Evolutionary conservation across 2,113 vertebrate species (phyloP).

Genomic region (Myrmophylax atrothorax): DNA sequence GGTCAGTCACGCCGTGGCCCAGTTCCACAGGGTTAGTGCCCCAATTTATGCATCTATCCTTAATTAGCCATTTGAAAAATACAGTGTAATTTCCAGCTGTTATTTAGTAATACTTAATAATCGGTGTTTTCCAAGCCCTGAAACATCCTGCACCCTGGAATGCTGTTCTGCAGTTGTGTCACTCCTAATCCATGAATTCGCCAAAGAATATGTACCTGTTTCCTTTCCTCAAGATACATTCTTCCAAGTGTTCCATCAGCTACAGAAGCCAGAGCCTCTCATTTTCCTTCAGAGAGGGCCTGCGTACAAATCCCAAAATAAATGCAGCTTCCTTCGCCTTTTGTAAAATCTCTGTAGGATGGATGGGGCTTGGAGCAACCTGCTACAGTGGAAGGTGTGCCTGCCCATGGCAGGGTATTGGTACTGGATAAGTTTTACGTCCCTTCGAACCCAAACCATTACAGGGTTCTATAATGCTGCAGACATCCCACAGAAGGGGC

Average conservation of each 20-base stretch:
- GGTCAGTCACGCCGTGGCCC: background rate
- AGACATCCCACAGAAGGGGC: background rate
- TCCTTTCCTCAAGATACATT: background rate
- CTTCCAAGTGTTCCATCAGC: background rate
- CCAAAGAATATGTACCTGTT: background rate
- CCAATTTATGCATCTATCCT: slow-evolving; percentile 55
- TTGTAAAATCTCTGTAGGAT: background rate
- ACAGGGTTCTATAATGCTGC: background rate
- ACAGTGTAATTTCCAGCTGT: slow-evolving; percentile 40
- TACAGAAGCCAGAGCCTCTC: background rate
- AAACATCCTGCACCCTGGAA: slow-evolving; percentile 61
- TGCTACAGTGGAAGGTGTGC: background rate
- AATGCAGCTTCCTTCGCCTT: background rate
- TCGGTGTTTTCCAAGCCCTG: slow-evolving; percentile 61
- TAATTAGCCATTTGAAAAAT: slow-evolving; percentile 62
- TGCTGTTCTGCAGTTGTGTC: slow-evolving; percentile 49
- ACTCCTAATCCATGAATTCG: background rate
- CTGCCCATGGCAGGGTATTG: background rate
- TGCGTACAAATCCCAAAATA: fast-evolving
- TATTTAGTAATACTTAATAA: slow-evolving; percentile 63
- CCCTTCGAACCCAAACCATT: background rate
- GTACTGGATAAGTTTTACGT: background rate
- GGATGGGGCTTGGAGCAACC: background rate
- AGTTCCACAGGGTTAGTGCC: slow-evolving; percentile 16
- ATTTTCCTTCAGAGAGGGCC: background rate